Evolutionary conservation across 2,797 vertebrate species (phyloP).

Genomic region (Syngnathus rostellatus): DNA sequence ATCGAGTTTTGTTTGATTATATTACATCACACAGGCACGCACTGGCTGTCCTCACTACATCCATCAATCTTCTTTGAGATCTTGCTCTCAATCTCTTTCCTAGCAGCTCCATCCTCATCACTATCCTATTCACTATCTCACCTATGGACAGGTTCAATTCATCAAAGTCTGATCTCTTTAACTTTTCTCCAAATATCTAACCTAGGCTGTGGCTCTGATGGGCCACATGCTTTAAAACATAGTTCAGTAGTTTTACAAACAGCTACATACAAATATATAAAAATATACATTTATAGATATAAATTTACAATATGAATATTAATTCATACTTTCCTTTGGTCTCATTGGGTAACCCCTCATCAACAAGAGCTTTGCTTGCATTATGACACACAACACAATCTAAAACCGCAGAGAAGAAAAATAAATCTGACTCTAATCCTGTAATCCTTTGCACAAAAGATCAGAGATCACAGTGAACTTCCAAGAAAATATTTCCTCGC

Average conservation of each 20-base stretch:
- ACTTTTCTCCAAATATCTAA: no score
- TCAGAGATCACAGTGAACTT: slow-evolving; percentile 12
- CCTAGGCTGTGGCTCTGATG: no score
- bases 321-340: background rate
- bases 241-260: background rate
- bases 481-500: slow-evolving; percentile 7
- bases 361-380: background rate
- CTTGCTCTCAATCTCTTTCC: no score
- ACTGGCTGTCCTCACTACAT: no score
- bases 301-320: no score
- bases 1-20: slow-evolving; percentile 13
- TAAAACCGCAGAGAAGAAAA: background rate
- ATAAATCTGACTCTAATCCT: slow-evolving; percentile 22
- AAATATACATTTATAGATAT: no score
- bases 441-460: slow-evolving; percentile 39
- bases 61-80: no score
- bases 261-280: background rate
- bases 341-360: background rate
- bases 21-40: background rate
- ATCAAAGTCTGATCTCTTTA: no score
- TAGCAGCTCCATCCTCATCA: no score
- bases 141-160: no score
- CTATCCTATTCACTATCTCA: no score
- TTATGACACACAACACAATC: background rate
- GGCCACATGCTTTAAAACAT: no score